phyloP scores from a whole-genome alignment of 64 coral and sea anemone species.

The Montipora sp. region DNA sequence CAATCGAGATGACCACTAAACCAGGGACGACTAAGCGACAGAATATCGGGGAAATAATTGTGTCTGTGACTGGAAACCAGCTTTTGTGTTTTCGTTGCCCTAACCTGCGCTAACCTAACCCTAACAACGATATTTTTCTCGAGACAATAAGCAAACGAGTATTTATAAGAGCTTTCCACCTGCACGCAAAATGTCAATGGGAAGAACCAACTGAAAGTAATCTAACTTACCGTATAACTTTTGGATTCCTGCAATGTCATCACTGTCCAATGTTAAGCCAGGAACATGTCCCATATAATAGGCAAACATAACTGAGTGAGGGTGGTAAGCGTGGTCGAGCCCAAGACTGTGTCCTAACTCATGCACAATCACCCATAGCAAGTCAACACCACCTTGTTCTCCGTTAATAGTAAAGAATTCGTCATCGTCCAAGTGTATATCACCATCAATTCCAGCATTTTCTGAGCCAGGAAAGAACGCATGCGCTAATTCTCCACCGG shows the following conservation, averaged over 20 bases:
- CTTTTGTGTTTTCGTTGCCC: too few species aligned
- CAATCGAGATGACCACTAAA: too few species aligned
- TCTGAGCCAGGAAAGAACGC: conserved; percentile 43
- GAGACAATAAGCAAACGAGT: too few species aligned
- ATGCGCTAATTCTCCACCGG: conserved; percentile 40
- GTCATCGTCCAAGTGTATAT: conserved; percentile 67
- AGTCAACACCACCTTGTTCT: conserved; percentile 8
- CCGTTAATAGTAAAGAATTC: conserved; percentile 32
- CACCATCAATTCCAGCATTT: conserved; percentile 16
- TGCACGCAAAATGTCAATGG: too few species aligned
- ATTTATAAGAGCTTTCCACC: too few species aligned
- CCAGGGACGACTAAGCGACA: too few species aligned
- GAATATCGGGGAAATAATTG: too few species aligned
- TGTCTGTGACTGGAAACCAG: too few species aligned
- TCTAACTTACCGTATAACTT: conserved; percentile 55
- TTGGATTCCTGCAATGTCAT: conserved; percentile 54
- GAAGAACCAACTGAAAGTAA: background rate
- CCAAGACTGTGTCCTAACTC: conserved; percentile 70
- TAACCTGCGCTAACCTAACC: too few species aligned
- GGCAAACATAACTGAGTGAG: conserved; percentile 54
- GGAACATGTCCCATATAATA: conserved; percentile 44
- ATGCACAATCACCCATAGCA: conserved; percentile 64
- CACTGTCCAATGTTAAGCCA: conserved; percentile 24
- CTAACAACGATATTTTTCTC: too few species aligned
- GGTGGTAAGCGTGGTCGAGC: conserved; percentile 43